Evolutionary conservation across 1,140 invertebrate genomes (phyloP), one percentile per base, ranked within the genome.

Genomic region (Drosophila hydei): DNA sequence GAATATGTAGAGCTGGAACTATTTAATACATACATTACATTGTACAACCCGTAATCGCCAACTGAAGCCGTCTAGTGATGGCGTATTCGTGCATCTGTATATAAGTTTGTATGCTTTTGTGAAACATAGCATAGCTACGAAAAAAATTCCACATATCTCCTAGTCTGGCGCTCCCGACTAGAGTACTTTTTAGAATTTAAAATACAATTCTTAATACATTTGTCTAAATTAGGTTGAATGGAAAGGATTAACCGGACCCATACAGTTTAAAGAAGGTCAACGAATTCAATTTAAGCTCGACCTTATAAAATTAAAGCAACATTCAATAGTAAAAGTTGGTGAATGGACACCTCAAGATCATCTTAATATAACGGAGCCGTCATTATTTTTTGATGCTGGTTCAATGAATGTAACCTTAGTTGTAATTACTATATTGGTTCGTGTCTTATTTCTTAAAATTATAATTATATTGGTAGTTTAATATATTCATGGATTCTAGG

Each of bases 201-300:
- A 12, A 9, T 36, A 36, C 2, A 9, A 9, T 38, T 8, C 12
- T 21, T 11, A 12, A 6, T 14, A 3, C 14, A 1, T 21, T 23
- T 11, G 3, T 11, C 16, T 12, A 18, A 18, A 43, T 21, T 16
- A 91, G 90, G 90, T 91, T 47, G 87, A 91, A 63, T 91, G 90
- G 90, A 85, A 96, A 78, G 97, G 98, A 1, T 92, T 99, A 40
- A 98, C 97, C 1, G 98, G 98, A 2, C 95, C 95, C 11, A 95
- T 99, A 69, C 95, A 97, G 75, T 98, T 99, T 92, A 95, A 95
- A 75, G 95, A 97, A 88, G 97, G 97, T 0, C 94, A 94, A 71
- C 92, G 97, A 54, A 95, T 94, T 16, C 95, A 96, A 79, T 96
- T 98, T 91, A 96, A 96, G 84, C 92, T 99, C 47, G 96, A 97